Base-by-base conservation (phyloP, 2,888 invertebrate species). In the Eupithecia exiguata region DNA sequence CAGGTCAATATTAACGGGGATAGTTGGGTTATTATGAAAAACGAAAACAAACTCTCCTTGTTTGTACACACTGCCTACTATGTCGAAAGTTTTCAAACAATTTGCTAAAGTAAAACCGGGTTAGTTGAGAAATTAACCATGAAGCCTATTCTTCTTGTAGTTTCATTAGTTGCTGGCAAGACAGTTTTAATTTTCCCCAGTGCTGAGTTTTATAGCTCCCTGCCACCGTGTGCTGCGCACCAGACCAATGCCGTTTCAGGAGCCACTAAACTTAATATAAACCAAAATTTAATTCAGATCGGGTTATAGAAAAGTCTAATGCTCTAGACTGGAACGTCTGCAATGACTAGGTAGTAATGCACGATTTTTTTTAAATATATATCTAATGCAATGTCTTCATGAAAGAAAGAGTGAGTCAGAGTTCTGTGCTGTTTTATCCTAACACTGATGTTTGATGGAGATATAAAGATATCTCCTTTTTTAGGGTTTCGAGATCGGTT, bases 171-270 rank as follows among this genome's bases (percentile, higher is more conserved):
- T 79, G 43, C 72, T 77, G 69, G 74, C 58, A 80, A 82, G 81
- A 80, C 80, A 72, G 79, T 80, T 84, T 82, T 83, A 84, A 84
- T 83, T 84, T 83, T 82, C 78, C 74, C 74, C 69, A 69, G 73
- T 74, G 72, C 74, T 67, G 76, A 40, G 77, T 79, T 82, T 80
- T 72, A 79, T 79, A 77, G 77, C 75, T 65, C 35, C 6, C 38
- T 72, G 62, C 62, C 21, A 49, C 67, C 58, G 73, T 68, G 67
- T 63, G 63, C 68, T 25, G 58, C 12, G 66, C 66, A 66, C 66
- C n/a, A 66, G 35, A 68, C 18, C 65, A 53, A 65, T 61, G 58
- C 69, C 70, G 46, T 30, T 72, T 74, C 53, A 49, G 58, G 62
- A 21, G 53, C 53, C 21, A 66, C 66, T 43, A 70, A 49, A 68